Conservation (phyloP, 2,113 vertebrate genomes). For the Dromiciops gliroides region DNA sequence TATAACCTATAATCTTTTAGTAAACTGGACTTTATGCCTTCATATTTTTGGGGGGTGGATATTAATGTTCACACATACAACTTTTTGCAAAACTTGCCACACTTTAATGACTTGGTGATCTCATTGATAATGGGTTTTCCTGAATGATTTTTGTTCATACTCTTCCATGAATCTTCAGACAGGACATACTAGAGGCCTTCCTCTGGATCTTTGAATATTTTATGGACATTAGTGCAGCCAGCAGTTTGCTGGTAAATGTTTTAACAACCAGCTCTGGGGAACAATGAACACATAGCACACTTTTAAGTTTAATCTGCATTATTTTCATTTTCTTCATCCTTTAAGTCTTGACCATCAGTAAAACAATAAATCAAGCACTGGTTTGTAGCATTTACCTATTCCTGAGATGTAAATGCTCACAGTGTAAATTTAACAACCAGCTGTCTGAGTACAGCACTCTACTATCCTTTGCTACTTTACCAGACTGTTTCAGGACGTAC, state of each 20-base stretch:
- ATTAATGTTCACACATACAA: background rate
- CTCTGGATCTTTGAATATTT: background rate
- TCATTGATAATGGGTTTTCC: background rate
- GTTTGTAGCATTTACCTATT: background rate
- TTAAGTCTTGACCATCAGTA: background rate
- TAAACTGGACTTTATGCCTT: background rate
- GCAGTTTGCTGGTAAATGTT: background rate
- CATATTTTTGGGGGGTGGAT: background rate
- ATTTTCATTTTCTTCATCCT: background rate
- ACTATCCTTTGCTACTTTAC: background rate
- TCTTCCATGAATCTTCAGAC: background rate
- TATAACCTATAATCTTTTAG: background rate
- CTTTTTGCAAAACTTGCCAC: background rate
- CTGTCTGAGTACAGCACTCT: background rate
- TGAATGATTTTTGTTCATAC: background rate
- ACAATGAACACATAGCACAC: background rate
- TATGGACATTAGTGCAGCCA: background rate
- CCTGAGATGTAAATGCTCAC: background rate
- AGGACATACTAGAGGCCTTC: background rate
- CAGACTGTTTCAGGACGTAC: background rate
- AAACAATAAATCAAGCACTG: background rate
- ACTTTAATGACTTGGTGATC: background rate
- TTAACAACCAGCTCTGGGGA: background rate
- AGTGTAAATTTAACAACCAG: background rate
- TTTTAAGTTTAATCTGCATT: background rate